Evolutionary conservation across 64 coral and sea anemone genomes (phyloP).

Genomic region (Porites australiensis): DNA sequence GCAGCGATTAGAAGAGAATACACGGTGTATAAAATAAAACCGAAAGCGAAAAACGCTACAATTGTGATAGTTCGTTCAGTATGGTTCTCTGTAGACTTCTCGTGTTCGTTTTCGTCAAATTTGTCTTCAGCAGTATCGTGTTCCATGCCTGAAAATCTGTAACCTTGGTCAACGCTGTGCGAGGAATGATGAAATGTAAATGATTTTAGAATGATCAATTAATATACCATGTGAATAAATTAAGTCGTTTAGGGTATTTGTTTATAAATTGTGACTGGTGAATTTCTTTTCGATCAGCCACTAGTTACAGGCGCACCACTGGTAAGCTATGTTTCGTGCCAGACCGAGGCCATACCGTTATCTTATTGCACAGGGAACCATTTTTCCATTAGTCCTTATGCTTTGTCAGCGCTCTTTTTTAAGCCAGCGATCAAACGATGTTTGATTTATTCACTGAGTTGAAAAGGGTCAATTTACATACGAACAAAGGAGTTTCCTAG

Average conservation of each 20-base stretch:
- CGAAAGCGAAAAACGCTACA: constrained; percentile 47
- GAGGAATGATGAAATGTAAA: neutral
- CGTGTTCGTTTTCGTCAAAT: neutral
- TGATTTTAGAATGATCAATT: neutral
- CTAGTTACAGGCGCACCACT: too few relatives aligned
- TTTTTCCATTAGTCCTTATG: too few relatives aligned
- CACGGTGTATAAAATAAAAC: constrained; percentile 20
- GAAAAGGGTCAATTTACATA: too few relatives aligned
- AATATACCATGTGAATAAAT: neutral
- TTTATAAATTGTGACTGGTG: neutral
- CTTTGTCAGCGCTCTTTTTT: too few relatives aligned
- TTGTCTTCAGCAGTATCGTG: neutral
- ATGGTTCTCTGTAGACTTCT: neutral
- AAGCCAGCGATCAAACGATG: too few relatives aligned
- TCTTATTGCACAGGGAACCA: too few relatives aligned
- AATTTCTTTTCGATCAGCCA: neutral
- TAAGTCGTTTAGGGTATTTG: neutral
- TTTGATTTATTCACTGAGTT: too few relatives aligned
- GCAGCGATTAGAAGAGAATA: constrained; percentile 47
- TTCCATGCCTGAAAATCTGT: neutral
- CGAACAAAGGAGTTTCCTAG: too few relatives aligned
- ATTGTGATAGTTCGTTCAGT: constrained; percentile 2
- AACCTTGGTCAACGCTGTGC: too few relatives aligned
- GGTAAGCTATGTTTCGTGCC: too few relatives aligned
- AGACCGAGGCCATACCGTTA: too few relatives aligned